A percentile compares a stretch with the other conserved stretches of the same genome.
These are phyloP conservation scores for Drosophila macrospina DNA, from an alignment of 2,888 invertebrate species.

Conservation along the genomic window DNA sequence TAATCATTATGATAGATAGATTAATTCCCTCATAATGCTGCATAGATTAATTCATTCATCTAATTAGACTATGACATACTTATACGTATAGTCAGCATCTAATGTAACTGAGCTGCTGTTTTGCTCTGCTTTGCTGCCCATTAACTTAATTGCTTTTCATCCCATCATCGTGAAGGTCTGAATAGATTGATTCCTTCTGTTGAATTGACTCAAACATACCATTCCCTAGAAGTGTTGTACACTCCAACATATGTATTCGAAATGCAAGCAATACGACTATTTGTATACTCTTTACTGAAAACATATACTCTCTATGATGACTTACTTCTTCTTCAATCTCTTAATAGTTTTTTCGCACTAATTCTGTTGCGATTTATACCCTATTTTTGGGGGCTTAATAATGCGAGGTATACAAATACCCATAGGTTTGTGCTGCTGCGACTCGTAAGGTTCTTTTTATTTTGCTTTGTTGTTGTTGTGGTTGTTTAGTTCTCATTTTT, in stretches of 20 bases:
- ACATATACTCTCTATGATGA: background rate
- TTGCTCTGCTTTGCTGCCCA: background rate
- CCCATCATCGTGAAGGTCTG: background rate
- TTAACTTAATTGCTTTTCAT: background rate
- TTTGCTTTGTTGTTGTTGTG: conserved; percentile 34
- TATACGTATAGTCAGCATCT: background rate
- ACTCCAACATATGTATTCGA: too few relatives aligned
- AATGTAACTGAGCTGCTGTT: background rate
- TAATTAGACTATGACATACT: background rate
- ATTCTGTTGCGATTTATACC: background rate
- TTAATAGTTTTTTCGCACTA: background rate
- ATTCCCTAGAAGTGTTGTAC: too few relatives aligned
- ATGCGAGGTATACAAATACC: conserved; percentile 32
- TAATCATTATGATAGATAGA: too few relatives aligned
- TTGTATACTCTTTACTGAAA: too few relatives aligned
- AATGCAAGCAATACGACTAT: too few relatives aligned
- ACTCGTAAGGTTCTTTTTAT: conserved; percentile 35
- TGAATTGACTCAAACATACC: background rate
- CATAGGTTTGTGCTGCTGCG: conserved; percentile 23
- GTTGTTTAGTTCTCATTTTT: conserved; percentile 5
- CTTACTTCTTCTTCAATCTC: background rate
- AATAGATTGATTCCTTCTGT: background rate
- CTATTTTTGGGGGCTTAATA: background rate
- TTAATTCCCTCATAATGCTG: too few relatives aligned
- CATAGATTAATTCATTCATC: too few relatives aligned